Evolutionary conservation across 2,113 vertebrate species (phyloP).

Genomic region (Ictalurus furcatus): DNA sequence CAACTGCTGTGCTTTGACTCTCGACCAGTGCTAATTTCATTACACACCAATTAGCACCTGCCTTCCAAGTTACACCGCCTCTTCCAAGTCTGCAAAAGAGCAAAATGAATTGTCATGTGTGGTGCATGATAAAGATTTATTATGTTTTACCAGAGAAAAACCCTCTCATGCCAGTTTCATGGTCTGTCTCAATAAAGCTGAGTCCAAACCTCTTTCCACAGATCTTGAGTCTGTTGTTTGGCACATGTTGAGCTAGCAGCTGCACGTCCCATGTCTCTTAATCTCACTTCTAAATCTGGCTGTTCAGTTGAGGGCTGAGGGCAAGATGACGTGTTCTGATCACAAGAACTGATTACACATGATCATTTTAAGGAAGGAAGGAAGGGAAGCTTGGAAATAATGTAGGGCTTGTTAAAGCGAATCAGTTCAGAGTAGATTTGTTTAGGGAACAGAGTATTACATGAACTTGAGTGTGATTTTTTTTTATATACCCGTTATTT

Average conservation of each 20-base stretch:
- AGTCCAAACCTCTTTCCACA: not conserved
- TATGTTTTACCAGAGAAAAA: not conserved
- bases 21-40: not conserved
- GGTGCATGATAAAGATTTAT: not conserved
- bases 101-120: not conserved
- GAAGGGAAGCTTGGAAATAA: not conserved
- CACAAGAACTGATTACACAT: constrained; percentile 26
- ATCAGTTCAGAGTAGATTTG: not conserved
- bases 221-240: not conserved
- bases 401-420: not conserved
- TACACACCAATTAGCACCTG: constrained; percentile 16
- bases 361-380: not conserved
- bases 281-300: constrained; percentile 35
- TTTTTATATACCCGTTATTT: not conserved
- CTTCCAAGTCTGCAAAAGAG: not conserved
- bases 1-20: not conserved
- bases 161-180: not conserved
- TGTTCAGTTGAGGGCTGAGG: not conserved
- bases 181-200: not conserved
- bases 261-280: constrained; percentile 30
- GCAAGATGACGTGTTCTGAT: constrained; percentile 2
- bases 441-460: not conserved
- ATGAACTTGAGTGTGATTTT: not conserved
- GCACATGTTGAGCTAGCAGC: not conserved
- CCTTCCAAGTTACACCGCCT: not conserved